A percentile compares a stretch with the other conserved stretches of the same genome.
These are phyloP conservation scores for Stigmatopora argus DNA, from an alignment of 2,113 vertebrate genomes.

Conservation along the genomic window DNA sequence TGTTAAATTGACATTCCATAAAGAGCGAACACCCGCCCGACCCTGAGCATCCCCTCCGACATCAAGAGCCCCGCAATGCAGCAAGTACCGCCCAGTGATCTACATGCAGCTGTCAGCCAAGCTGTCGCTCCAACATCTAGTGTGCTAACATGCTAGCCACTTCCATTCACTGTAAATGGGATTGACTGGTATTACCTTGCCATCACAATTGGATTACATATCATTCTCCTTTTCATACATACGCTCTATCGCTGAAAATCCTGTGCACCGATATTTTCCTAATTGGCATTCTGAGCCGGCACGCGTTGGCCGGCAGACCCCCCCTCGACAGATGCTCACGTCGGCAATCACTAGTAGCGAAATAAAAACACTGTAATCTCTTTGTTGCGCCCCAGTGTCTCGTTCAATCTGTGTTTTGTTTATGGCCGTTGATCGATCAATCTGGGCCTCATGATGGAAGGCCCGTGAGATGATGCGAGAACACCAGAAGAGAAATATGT, in stretches of 20 bases:
- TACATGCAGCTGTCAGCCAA: constrained; percentile 54
- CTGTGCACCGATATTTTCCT: constrained; percentile 8
- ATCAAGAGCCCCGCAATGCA: constrained; percentile 57
- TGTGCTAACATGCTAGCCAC: constrained; percentile 14
- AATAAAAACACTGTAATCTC: constrained; percentile 40
- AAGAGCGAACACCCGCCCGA: constrained; percentile 27
- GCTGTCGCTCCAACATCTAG: constrained; percentile 35
- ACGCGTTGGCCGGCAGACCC: constrained; percentile 8
- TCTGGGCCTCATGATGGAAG: constrained; percentile 48
- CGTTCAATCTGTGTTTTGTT: constrained; percentile 62
- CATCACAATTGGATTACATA: constrained; percentile 52
- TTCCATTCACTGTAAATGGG: constrained; percentile 30
- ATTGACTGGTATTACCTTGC: constrained; percentile 51
- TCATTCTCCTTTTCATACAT: constrained; percentile 42
- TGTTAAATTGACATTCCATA: neutral
- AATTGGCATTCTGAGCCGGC: constrained; percentile 15
- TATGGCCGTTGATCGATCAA: constrained; percentile 60
- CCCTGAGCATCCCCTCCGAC: constrained; percentile 36
- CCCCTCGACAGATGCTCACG: constrained; percentile 2
- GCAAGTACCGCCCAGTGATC: constrained; percentile 51
- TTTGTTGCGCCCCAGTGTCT: constrained; percentile 40
- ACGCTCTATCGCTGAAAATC: constrained; percentile 17
- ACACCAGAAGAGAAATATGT: constrained; percentile 40
- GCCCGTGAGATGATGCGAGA: constrained; percentile 51
- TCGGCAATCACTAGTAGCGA: constrained; percentile 7